phyloP scores from a whole-genome alignment of 2,888 invertebrate species.

The Noctua fimbriata region DNA sequence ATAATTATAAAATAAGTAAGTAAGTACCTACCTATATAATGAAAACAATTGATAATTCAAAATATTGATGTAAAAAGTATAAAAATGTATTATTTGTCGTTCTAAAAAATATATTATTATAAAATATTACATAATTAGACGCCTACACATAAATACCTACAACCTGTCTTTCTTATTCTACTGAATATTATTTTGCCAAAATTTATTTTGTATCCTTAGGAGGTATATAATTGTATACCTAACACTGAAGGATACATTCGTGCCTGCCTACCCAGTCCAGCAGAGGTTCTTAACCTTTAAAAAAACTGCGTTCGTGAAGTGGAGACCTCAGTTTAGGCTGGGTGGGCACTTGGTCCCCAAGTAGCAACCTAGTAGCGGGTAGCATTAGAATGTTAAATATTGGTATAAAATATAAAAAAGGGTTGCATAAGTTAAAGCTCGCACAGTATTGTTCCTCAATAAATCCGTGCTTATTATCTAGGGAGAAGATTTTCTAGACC shows the following conservation, averaged over 20 bases:
- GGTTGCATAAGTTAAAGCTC: neutral
- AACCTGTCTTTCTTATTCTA: neutral
- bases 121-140: neutral
- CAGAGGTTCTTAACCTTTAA: conserved; percentile 54
- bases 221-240: neutral
- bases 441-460: neutral
- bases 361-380: conserved; percentile 34
- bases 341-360: conserved; percentile 32
- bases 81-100: too few species aligned
- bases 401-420: neutral
- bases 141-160: neutral
- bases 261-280: conserved; percentile 18
- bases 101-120: neutral
- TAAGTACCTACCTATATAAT: conserved; percentile 4
- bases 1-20: conserved; percentile 22
- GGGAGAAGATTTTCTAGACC: neutral
- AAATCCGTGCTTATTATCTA: neutral
- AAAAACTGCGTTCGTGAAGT: conserved; percentile 38
- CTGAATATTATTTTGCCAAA: neutral
- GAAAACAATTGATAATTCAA: conserved; percentile 33
- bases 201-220: neutral
- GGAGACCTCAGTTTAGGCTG: conserved; percentile 46
- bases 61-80: conserved; percentile 11
- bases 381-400: neutral
- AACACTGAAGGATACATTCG: neutral